Evolutionary conservation across 1,140 invertebrate genomes (phyloP).

Genomic region (Drosophila busckii): DNA sequence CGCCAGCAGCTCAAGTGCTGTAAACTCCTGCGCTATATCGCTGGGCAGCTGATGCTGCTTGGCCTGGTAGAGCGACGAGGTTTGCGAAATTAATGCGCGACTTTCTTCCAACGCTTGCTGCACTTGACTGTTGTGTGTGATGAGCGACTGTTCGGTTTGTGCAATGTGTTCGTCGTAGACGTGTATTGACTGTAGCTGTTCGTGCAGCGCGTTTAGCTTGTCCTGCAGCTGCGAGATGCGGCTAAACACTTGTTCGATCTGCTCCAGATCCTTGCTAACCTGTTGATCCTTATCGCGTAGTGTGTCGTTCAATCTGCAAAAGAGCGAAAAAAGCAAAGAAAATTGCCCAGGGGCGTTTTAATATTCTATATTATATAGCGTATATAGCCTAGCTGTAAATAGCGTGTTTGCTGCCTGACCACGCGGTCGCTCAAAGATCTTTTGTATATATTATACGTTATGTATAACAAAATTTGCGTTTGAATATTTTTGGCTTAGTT

Average conservation of each 20-base stretch:
- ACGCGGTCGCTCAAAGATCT: constrained; percentile 57
- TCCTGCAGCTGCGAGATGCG: constrained; percentile 84
- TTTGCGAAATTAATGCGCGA: constrained; percentile 83
- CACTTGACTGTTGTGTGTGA: constrained; percentile 79
- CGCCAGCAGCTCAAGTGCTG: constrained; percentile 87
- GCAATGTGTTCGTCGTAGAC: constrained; percentile 85
- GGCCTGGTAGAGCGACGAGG: constrained; percentile 84
- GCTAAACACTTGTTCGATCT: constrained; percentile 82
- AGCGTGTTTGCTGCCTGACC: too few species aligned
- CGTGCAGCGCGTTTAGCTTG: constrained; percentile 82
- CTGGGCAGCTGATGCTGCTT: constrained; percentile 85
- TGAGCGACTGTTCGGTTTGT: constrained; percentile 80
- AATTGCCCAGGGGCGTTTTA: constrained; percentile 64
- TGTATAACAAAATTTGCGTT: too few species aligned
- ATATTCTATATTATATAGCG: constrained; percentile 78
- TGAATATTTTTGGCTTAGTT: too few species aligned
- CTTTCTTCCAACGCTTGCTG: constrained; percentile 81
- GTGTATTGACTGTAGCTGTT: constrained; percentile 84
- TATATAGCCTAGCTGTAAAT: too few species aligned
- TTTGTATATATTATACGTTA: too few species aligned
- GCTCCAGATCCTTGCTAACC: constrained; percentile 82
- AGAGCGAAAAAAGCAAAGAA: constrained; percentile 10
- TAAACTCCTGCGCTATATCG: constrained; percentile 87
- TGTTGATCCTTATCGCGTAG: constrained; percentile 82
- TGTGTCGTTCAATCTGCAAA: constrained; percentile 80